phyloP scores from a whole-genome alignment of 23 tunicate genomes.

The Aplidium turbinatum region DNA sequence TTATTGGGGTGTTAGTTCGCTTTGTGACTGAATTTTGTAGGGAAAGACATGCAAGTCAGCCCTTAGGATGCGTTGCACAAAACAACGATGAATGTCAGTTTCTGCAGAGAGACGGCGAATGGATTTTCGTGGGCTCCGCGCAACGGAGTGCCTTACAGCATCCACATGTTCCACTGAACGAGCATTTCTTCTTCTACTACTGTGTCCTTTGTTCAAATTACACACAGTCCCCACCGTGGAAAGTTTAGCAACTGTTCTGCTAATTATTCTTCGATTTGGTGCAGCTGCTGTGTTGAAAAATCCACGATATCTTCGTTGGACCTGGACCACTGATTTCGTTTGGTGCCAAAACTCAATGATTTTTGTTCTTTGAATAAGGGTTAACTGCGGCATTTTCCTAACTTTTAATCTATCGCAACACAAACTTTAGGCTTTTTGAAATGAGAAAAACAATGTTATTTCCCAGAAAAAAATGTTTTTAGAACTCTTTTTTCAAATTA shows the following conservation, averaged over 20 bases:
- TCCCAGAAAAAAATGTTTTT: background rate
- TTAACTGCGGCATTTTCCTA: constrained; percentile 9
- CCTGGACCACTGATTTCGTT: constrained; percentile 13
- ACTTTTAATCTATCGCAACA: background rate
- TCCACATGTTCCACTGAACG: constrained; percentile 15
- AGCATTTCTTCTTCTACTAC: background rate
- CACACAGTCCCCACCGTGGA: constrained; percentile 7
- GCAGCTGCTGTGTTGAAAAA: constrained; percentile 17
- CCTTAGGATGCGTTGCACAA: constrained; percentile 11
- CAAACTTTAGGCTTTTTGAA: constrained; percentile 1
- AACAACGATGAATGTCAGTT: background rate
- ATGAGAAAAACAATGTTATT: constrained; percentile 2
- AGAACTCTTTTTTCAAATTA: background rate
- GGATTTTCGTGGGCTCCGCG: background rate
- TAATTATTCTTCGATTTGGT: constrained; percentile 11
- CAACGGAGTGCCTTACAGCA: constrained; percentile 8
- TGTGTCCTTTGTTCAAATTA: constrained; percentile 8
- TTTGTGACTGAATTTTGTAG: constrained; percentile 1
- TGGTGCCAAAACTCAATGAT: constrained; percentile 21
- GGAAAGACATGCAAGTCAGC: constrained; percentile 15
- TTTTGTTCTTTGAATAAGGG: constrained; percentile 22
- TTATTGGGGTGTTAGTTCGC: background rate
- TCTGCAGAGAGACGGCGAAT: constrained; percentile 5
- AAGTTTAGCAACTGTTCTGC: constrained; percentile 1
- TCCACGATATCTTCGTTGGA: constrained; percentile 1